These are phyloP conservation scores for Andrena chrysosceles DNA, from an alignment of 2,888 invertebrate genomes.

Conservation along the genomic window DNA sequence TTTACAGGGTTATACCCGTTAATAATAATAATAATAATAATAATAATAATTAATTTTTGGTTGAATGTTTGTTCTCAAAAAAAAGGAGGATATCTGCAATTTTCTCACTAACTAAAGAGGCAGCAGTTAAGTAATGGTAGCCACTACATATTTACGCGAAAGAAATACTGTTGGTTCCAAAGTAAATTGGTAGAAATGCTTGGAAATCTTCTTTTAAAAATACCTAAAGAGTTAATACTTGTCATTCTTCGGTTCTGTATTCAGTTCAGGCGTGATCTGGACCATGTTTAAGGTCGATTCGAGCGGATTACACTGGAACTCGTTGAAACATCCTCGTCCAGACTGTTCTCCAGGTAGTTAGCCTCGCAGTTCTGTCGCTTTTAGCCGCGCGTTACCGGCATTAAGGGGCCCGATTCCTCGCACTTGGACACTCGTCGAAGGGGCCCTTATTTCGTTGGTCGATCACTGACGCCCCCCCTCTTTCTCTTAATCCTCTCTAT, in stretches of 20 bases:
- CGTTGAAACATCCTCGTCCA: background rate
- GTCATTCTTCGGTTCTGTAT: background rate
- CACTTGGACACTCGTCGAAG: conserved; percentile 62
- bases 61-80: too few relatives aligned
- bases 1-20: too few relatives aligned
- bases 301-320: conserved; percentile 9
- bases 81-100: too few relatives aligned
- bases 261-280: background rate
- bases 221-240: background rate
- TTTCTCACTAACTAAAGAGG: too few relatives aligned
- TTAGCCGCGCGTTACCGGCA: conserved; percentile 35
- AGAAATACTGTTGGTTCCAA: background rate
- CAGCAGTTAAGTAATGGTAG: too few relatives aligned
- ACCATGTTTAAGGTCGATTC: conserved; percentile 6
- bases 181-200: too few relatives aligned
- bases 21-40: too few relatives aligned
- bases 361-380: conserved; percentile 40
- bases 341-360: conserved; percentile 17
- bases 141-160: background rate
- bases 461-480: conserved; percentile 36
- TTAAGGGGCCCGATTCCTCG: conserved; percentile 34
- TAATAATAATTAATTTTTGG: background rate
- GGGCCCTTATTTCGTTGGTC: conserved; percentile 61
- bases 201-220: background rate
- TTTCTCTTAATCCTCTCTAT: conserved; percentile 56